Percentiles rank a stretch among this genome's conserved stretches.
These are phyloP conservation scores for Decapterus maruadsi DNA, from an alignment of 2,797 vertebrate genomes.

Conservation along the genomic window DNA sequence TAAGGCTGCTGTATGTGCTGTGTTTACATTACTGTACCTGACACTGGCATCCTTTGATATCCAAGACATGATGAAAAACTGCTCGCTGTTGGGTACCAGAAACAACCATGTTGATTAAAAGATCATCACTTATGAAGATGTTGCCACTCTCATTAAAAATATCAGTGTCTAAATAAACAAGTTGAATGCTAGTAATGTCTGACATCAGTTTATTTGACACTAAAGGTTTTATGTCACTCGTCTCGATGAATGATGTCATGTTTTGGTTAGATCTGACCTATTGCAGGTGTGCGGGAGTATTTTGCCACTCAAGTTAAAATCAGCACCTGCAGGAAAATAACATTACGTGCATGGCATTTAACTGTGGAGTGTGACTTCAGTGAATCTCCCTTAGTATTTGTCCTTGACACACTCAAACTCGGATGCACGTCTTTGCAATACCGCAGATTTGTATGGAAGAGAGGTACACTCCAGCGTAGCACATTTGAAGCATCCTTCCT, in stretches of 20 bases:
- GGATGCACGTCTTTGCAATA: conserved; percentile 6
- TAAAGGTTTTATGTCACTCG: too few relatives aligned
- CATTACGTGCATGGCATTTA: not conserved
- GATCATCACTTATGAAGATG: not conserved
- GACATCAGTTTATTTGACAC: not conserved
- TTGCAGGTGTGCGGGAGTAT: too few relatives aligned
- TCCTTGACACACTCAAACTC: conserved; percentile 14
- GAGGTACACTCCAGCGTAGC: not conserved
- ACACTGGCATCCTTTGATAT: not conserved
- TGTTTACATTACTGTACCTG: not conserved
- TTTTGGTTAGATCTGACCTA: too few relatives aligned
- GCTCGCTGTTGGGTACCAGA: not conserved
- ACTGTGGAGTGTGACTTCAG: not conserved
- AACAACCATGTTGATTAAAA: not conserved
- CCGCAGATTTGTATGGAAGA: not conserved
- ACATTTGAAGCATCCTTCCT: not conserved
- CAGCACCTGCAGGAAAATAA: not conserved
- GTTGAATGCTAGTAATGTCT: not conserved
- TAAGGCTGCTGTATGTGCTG: not conserved
- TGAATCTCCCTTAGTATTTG: not conserved
- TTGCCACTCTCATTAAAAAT: not conserved
- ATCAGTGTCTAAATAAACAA: not conserved
- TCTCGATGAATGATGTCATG: too few relatives aligned
- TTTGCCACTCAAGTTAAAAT: too few relatives aligned
- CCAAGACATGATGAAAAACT: not conserved